Evolutionary conservation across 2,113 vertebrate species (phyloP).

Genomic region (Menidia beryllina): DNA sequence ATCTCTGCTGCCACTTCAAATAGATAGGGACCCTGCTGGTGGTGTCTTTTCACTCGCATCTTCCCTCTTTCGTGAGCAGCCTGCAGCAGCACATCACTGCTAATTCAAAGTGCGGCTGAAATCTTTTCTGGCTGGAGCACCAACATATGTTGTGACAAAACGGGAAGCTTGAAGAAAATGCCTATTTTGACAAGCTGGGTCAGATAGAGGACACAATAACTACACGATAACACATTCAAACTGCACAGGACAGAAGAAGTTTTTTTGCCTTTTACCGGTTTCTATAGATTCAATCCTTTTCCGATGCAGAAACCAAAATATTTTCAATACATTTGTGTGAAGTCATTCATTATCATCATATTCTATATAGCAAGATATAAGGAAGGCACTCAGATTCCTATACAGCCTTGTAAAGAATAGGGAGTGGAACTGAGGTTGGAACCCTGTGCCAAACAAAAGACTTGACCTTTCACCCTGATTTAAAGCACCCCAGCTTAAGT

Average conservation of each 20-base stretch:
- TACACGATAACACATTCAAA: too few species aligned
- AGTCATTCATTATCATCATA: background rate
- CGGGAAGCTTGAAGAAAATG: background rate
- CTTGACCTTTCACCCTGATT: conserved; percentile 64
- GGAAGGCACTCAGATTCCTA: background rate
- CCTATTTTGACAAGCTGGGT: too few species aligned
- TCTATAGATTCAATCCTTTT: background rate
- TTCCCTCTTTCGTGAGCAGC: conserved; percentile 22
- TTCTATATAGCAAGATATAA: background rate
- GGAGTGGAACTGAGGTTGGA: conserved; percentile 9
- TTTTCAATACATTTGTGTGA: background rate
- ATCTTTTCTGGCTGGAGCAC: conserved; percentile 14
- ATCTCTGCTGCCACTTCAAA: background rate
- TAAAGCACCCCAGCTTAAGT: conserved; percentile 44
- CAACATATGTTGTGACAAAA: conserved; percentile 26
- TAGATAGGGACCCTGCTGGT: conserved; percentile 8
- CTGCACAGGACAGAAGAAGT: too few species aligned
- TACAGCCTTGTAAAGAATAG: background rate
- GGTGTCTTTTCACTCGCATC: conserved; percentile 4
- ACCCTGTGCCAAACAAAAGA: conserved; percentile 54
- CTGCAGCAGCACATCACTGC: conserved; percentile 2
- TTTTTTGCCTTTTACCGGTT: background rate
- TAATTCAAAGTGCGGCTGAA: conserved; percentile 32
- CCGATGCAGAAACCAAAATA: background rate
- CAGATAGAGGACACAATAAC: too few species aligned